These are phyloP conservation scores for Julus scandinavius DNA, from an alignment of 2,888 invertebrate species.

Conservation along the genomic window DNA sequence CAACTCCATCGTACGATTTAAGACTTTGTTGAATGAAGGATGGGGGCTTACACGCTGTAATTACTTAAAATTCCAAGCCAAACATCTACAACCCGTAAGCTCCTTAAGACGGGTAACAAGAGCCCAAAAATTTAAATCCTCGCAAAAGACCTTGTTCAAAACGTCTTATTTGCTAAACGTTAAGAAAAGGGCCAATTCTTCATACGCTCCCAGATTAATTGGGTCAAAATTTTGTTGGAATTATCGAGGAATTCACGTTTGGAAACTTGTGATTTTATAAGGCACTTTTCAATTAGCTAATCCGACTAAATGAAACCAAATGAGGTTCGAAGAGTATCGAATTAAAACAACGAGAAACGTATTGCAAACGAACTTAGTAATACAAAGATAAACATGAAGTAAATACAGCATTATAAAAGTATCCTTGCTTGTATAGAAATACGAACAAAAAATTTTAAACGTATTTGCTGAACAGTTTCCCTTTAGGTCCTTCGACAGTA, in stretches of 20 bases:
- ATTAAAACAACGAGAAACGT: too few species aligned
- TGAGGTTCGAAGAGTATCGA: too few species aligned
- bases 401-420: too few species aligned
- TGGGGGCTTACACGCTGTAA: slow-evolving; percentile 16
- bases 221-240: neutral
- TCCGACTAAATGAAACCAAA: neutral
- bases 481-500: too few species aligned
- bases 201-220: neutral
- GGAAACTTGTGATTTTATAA: neutral
- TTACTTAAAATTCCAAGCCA: slow-evolving; percentile 21
- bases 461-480: too few species aligned
- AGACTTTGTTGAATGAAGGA: slow-evolving; percentile 21
- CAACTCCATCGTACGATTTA: neutral
- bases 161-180: neutral
- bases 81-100: slow-evolving; percentile 27
- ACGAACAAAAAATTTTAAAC: too few species aligned
- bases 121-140: neutral
- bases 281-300: neutral
- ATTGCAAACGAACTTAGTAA: too few species aligned
- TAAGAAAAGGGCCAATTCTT: neutral
- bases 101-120: neutral
- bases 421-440: too few species aligned
- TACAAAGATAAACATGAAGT: too few species aligned
- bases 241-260: neutral
- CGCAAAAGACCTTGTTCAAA: neutral